These are phyloP conservation scores for Conops quadrifasciatus DNA, from an alignment of 2,888 invertebrate genomes.

Conservation along the genomic window DNA sequence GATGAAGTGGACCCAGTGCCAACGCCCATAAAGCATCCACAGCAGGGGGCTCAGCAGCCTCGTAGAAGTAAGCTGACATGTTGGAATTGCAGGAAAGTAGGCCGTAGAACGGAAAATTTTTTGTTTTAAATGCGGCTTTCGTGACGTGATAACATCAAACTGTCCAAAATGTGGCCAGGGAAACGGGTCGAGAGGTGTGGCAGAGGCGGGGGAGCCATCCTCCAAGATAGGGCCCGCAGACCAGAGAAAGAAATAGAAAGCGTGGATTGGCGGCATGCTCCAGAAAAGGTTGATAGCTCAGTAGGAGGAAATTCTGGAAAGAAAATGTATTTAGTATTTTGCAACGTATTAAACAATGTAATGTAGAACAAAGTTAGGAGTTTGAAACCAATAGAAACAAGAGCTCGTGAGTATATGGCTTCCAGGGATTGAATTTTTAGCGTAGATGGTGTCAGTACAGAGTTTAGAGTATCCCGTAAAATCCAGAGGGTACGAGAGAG, in stretches of 20 bases:
- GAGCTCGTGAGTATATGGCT: not conserved
- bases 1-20: not conserved
- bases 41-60: not conserved
- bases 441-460: not conserved
- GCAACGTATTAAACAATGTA: too few relatives aligned
- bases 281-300: too few relatives aligned
- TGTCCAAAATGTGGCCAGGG: conserved; percentile 14
- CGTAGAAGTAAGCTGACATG: not conserved
- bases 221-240: not conserved
- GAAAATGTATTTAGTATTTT: too few relatives aligned
- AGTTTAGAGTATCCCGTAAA: not conserved
- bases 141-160: not conserved
- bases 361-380: not conserved
- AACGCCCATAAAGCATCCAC: not conserved
- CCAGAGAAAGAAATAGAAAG: not conserved
- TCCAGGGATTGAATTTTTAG: not conserved
- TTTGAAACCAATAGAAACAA: not conserved
- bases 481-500: not conserved
- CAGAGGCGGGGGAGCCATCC: not conserved
- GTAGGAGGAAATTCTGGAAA: too few relatives aligned
- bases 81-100: conserved; percentile 6
- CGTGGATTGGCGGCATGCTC: too few relatives aligned
- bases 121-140: conserved; percentile 8
- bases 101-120: conserved; percentile 1
- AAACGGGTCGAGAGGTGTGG: conserved; percentile 2